These are phyloP conservation scores for Anarsia innoxiella DNA, from an alignment of 2,888 invertebrate genomes.

Conservation along the genomic window DNA sequence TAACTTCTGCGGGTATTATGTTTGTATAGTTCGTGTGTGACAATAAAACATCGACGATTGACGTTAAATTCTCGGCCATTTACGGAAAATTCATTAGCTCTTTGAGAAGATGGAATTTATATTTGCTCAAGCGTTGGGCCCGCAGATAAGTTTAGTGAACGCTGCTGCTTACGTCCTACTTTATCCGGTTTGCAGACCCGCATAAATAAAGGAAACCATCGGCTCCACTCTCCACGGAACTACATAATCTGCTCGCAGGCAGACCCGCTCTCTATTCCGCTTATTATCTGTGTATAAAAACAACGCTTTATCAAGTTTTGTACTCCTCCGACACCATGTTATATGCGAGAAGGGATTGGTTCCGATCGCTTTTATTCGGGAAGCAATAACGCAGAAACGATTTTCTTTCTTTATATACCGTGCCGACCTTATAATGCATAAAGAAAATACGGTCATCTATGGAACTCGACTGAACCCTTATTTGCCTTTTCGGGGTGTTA, in stretches of 20 bases:
- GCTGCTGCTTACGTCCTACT: slow-evolving; percentile 51
- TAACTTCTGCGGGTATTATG: slow-evolving; percentile 50
- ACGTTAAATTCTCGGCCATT: slow-evolving; percentile 30
- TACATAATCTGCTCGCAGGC: slow-evolving; percentile 27
- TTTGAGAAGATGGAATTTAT: slow-evolving; percentile 42
- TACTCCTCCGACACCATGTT: slow-evolving; percentile 38
- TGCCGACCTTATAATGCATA: slow-evolving; percentile 58
- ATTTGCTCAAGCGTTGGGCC: slow-evolving; percentile 55
- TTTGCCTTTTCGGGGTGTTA: slow-evolving; percentile 67
- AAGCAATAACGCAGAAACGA: slow-evolving; percentile 56
- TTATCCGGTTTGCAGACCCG: slow-evolving; percentile 63
- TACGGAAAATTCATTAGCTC: slow-evolving; percentile 32
- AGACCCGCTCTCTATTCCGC: slow-evolving; percentile 27
- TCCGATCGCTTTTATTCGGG: slow-evolving; percentile 47
- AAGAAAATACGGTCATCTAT: slow-evolving; percentile 63
- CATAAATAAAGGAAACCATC: slow-evolving; percentile 55
- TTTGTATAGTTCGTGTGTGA: slow-evolving; percentile 34
- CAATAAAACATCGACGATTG: slow-evolving; percentile 29
- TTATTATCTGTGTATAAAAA: slow-evolving; percentile 40
- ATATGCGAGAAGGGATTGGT: slow-evolving; percentile 50
- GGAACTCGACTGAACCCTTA: slow-evolving; percentile 61
- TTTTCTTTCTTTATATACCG: slow-evolving; percentile 49
- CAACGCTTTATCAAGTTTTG: slow-evolving; percentile 36
- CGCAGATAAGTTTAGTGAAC: slow-evolving; percentile 58
- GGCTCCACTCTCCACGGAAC: slow-evolving; percentile 37